Evolutionary conservation across 2,797 vertebrate species (phyloP).

Genomic region (Muraenolepis orangiensis): DNA sequence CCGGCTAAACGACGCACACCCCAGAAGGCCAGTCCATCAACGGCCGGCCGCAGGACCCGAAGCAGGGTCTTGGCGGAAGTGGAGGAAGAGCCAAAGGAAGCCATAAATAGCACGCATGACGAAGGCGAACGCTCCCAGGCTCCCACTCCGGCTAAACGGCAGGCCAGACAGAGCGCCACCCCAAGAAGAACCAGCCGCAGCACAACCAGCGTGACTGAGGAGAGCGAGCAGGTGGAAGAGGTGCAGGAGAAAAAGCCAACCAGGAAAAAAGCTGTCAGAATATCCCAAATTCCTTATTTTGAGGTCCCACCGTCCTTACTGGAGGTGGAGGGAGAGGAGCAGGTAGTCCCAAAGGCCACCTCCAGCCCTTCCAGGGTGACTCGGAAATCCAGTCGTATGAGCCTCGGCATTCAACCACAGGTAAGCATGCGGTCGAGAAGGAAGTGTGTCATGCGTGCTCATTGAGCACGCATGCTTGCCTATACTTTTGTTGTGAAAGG

Average conservation of each 20-base stretch:
- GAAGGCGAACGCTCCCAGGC: conserved; percentile 21
- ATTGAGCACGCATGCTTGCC: not conserved
- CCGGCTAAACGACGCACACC: not conserved
- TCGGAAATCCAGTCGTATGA: conserved; percentile 50
- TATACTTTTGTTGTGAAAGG: not conserved
- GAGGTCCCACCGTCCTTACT: conserved; percentile 7
- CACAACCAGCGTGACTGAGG: conserved; percentile 21
- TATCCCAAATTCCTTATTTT: conserved; percentile 12
- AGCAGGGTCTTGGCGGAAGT: not conserved
- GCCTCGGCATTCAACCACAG: conserved; percentile 54
- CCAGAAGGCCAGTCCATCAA: not conserved
- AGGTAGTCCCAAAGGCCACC: conserved; percentile 4
- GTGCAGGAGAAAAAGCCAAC: conserved; percentile 49
- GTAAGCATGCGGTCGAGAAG: conserved; percentile 33
- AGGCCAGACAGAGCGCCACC: conserved; percentile 26
- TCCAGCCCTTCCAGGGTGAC: conserved; percentile 52
- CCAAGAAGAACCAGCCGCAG: conserved; percentile 52
- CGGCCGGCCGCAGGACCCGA: not conserved
- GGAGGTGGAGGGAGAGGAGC: conserved; percentile 37
- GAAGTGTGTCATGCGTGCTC: not conserved
- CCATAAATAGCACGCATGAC: not conserved
- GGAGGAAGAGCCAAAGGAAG: conserved; percentile 7
- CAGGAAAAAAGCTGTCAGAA: too few species aligned
- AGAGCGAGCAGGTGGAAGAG: not conserved
- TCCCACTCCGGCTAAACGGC: conserved; percentile 34